Evolutionary conservation across 2,888 invertebrate genomes (phyloP), one percentile per base, ranked within the genome.

Genomic region (Hymenopus coronatus): DNA sequence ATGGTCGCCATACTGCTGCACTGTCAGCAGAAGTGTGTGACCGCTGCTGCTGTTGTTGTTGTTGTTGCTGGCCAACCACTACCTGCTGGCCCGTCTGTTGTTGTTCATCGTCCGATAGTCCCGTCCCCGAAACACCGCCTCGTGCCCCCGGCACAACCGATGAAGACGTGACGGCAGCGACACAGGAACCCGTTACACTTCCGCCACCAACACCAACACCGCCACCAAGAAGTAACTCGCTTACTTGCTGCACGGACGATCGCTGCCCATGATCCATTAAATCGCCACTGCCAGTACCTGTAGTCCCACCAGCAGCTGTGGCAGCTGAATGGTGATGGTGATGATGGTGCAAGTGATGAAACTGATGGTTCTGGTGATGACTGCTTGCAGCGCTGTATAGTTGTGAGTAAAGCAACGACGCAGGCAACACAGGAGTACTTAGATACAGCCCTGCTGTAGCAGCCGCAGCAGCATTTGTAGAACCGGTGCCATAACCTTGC

Each of bases 351-450:
- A 88, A 89, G 89, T 90, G 90, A 83, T 91, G 90, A 82, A 83
- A 89, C 30, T 89, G 90, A 86, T 89, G 90, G 89, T 91, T 91
- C 87, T 90, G 89, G 83, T 91, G 91, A 85, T 91, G 91, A 28
- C 90, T 90, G 86, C 90, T 96, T 83, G 96, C 96, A 0, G 96
- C 96, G 6, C 97, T 97, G 91, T 97, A 97, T 28, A 97, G 93
- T 92, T 97, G 97, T 12, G 97, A 97, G 93, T 97, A 98, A 4
- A 98, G 94, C 90, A 97, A 94, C 91, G 97, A 97, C 1, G 96
- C 96, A 2, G 97, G 97, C 81, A 97, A 93, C 7, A 97, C 97
- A 0, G 97, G 97, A 15, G 90, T 88, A 28, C 91, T 90, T 20
- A 91, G 89, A 87, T 91, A 91, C 30, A 91, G 88, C 54, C 90